A percentile compares a stretch with the other conserved stretches of the same genome.
Conservation (phyloP, 2,797 vertebrate genomes). For the Apogon hyalosoma region DNA sequence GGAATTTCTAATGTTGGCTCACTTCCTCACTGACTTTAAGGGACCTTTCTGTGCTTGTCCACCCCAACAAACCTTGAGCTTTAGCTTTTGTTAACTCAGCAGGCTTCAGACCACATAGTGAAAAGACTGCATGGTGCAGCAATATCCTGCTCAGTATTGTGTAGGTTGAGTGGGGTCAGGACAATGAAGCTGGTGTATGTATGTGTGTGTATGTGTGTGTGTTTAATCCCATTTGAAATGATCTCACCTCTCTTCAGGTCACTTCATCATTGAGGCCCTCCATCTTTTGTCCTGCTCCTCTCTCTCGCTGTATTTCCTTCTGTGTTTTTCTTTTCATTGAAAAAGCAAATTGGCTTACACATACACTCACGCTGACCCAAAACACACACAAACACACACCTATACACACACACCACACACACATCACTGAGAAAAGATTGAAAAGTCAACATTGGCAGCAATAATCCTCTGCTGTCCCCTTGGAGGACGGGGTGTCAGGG, state of each 20-base stretch:
- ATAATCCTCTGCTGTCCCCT: constrained; percentile 63
- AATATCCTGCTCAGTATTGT: constrained; percentile 70
- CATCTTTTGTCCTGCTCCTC: constrained; percentile 64
- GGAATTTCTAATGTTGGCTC: background rate
- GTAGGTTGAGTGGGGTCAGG: constrained; percentile 47
- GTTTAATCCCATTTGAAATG: constrained; percentile 72
- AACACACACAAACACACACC: constrained; percentile 31
- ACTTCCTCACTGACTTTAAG: constrained; percentile 28
- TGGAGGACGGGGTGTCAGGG: constrained; percentile 60
- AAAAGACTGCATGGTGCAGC: constrained; percentile 66
- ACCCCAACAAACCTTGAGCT: constrained; percentile 47
- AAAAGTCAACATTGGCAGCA: constrained; percentile 64
- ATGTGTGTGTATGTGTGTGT: constrained; percentile 33
- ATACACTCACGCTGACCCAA: constrained; percentile 16
- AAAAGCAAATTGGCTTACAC: constrained; percentile 61
- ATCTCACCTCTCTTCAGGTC: constrained; percentile 80
- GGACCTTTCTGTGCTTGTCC: constrained; percentile 21
- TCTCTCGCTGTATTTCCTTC: constrained; percentile 61
- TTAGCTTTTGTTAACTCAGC: constrained; percentile 66
- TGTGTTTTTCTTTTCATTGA: constrained; percentile 70
- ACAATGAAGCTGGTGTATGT: constrained; percentile 56
- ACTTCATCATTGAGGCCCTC: constrained; percentile 73
- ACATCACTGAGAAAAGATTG: constrained; percentile 42
- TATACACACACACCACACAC: constrained; percentile 26
- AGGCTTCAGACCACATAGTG: constrained; percentile 62